A percentile compares a stretch with the other conserved stretches of the same genome.
phyloP scores from a whole-genome alignment of 2,888 invertebrate species.

The Parascotia fuliginaria region DNA sequence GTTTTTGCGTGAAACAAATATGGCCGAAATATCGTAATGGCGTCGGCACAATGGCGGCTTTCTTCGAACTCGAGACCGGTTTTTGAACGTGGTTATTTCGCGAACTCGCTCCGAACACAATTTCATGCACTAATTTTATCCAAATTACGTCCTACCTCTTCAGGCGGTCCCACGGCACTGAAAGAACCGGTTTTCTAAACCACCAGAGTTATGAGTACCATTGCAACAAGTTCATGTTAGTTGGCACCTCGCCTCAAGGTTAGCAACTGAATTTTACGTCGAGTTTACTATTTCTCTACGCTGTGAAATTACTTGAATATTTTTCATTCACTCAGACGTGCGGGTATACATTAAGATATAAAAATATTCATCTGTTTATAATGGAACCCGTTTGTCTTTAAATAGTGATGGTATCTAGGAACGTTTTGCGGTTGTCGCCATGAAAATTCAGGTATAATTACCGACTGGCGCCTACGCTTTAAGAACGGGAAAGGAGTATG shows the following conservation, averaged over 20 bases:
- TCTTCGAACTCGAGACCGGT: conserved; percentile 69
- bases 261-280: conserved; percentile 59
- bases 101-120: conserved; percentile 60
- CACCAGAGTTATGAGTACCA: conserved; percentile 57
- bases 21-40: conserved; percentile 80
- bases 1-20: conserved; percentile 74
- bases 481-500: conserved; percentile 30
- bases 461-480: conserved; percentile 31
- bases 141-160: conserved; percentile 73
- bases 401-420: conserved; percentile 32
- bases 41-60: conserved; percentile 68
- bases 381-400: conserved; percentile 42
- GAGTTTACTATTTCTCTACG: conserved; percentile 58
- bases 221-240: conserved; percentile 54
- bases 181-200: conserved; percentile 74
- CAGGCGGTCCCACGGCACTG: conserved; percentile 72
- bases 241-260: conserved; percentile 62
- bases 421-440: conserved; percentile 27
- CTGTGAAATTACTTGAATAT: conserved; percentile 54
- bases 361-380: conserved; percentile 42
- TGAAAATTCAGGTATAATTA: conserved; percentile 41
- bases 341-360: conserved; percentile 15
- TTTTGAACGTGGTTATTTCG: conserved; percentile 62
- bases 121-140: conserved; percentile 62
- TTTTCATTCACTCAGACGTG: conserved; percentile 56